Evolutionary conservation across 2,113 vertebrate genomes (phyloP), one percentile per base, ranked within the genome.

Genomic region (Oxyura jamaicensis): DNA sequence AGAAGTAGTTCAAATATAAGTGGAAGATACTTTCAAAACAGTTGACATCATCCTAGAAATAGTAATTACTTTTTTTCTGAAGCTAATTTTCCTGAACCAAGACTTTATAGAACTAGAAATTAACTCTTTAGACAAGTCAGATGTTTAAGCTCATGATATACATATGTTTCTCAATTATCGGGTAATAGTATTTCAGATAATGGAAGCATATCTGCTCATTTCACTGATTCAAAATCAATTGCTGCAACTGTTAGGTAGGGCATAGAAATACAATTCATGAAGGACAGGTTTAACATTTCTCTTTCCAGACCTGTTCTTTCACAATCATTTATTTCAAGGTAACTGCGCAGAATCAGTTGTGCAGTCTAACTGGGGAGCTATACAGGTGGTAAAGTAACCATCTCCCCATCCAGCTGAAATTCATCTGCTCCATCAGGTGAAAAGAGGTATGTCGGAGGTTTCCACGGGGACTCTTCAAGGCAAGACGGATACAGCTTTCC

Each of bases 401-500:
- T 98, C 89, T 99, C 99, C 35, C 99, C 99, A 66, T 99, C 99
- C 94, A 99, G 97, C 95, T 99, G 98, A 56, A 99, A 99, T 89
- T 99, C 99, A 93, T 99, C 99, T 3, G 98, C 98, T 58, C 98
- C 99, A 3, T 99, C 99, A 5, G 98, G 98, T n/a, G 99, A 99
- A 96, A 99, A 99, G 67, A 99, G 98, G 92, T 99, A 99, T 0
- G 99, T 99, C 13, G 99, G 99, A 41, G 99, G 99, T 88, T 99
- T 99, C 99, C 99, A 99, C 0, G 99, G 99, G 56, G 99, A 99
- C 84, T 99, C 99, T 93, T 99, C 99, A 75, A 99, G 98, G 96
- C 99, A 99, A 76, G 99, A 99, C 4, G 99, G 99, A 96, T 99
- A 99, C 4, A 99, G 98, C 96, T 99, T 99, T 68, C 99, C 99